These are phyloP conservation scores for Cataglyphis altisquamis DNA, from an alignment of 2,888 invertebrate genomes.

Conservation along the genomic window DNA sequence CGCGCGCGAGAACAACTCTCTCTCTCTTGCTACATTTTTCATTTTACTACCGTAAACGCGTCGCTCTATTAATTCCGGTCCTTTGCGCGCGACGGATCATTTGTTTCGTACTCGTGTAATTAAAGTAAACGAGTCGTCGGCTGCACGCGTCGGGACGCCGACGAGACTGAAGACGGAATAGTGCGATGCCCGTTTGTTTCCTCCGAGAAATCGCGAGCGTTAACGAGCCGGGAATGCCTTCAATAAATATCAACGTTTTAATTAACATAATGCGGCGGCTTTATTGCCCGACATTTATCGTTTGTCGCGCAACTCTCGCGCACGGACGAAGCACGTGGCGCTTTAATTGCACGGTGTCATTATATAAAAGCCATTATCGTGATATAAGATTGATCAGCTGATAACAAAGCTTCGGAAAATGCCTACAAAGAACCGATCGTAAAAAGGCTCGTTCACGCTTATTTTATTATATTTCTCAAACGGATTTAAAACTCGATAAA, in stretches of 20 bases:
- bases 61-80: slow-evolving; percentile 50
- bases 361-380: slow-evolving; percentile 68
- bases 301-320: slow-evolving; percentile 54
- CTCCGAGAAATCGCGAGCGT: slow-evolving; percentile 66
- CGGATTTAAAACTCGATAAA: slow-evolving; percentile 42
- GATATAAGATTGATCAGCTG: slow-evolving; percentile 58
- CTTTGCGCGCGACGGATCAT: slow-evolving; percentile 53
- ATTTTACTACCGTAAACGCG: slow-evolving; percentile 38
- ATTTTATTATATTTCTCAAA: slow-evolving; percentile 35
- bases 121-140: slow-evolving; percentile 50
- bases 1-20: not conserved
- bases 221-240: slow-evolving; percentile 58
- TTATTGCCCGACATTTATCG: slow-evolving; percentile 78
- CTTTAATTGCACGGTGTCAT: slow-evolving; percentile 71
- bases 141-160: slow-evolving; percentile 41
- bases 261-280: slow-evolving; percentile 79
- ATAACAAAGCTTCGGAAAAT: slow-evolving; percentile 54
- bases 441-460: slow-evolving; percentile 21
- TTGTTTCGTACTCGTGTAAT: slow-evolving; percentile 55
- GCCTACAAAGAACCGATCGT: slow-evolving; percentile 59
- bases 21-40: slow-evolving; percentile 27
- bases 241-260: slow-evolving; percentile 80
- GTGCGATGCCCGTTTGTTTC: slow-evolving; percentile 49
- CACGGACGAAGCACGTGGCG: slow-evolving; percentile 32
- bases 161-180: slow-evolving; percentile 21